A percentile compares a stretch with the other conserved stretches of the same genome.
Conservation (phyloP, 2,113 vertebrate species). For the Rhynchomys soricoides region DNA sequence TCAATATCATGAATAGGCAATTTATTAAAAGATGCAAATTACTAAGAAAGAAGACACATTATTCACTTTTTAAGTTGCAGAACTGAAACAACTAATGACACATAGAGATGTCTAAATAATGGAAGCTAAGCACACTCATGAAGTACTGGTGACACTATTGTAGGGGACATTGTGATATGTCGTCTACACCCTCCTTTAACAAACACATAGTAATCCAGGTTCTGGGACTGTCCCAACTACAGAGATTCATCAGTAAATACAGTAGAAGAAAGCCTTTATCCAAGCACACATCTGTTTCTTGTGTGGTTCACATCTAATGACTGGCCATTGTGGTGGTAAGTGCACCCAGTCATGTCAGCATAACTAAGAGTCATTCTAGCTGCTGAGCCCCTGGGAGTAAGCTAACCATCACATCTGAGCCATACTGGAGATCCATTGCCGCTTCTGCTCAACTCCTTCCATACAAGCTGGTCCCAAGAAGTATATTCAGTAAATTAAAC, state of each 20-base stretch:
- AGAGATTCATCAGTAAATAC: neutral
- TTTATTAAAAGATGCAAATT: neutral
- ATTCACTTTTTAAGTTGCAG: neutral
- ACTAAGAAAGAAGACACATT: neutral
- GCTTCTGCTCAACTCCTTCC: neutral
- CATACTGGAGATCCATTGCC: neutral
- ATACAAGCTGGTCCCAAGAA: neutral
- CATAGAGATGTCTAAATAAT: neutral
- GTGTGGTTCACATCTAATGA: neutral
- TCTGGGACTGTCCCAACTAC: neutral
- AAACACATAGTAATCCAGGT: neutral
- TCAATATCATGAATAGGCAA: neutral
- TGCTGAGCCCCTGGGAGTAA: neutral
- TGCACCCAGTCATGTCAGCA: neutral
- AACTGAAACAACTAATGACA: neutral
- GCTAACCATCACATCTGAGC: neutral
- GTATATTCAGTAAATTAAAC: neutral
- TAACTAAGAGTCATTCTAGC: neutral
- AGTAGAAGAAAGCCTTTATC: neutral
- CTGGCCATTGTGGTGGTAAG: neutral
- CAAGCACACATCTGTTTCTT: neutral
- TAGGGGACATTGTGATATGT: neutral
- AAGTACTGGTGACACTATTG: neutral
- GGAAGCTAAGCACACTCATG: neutral
- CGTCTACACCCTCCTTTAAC: rapidly evolving